phyloP scores from a whole-genome alignment of 2,888 invertebrate genomes.

The Drosophila emarginata region DNA sequence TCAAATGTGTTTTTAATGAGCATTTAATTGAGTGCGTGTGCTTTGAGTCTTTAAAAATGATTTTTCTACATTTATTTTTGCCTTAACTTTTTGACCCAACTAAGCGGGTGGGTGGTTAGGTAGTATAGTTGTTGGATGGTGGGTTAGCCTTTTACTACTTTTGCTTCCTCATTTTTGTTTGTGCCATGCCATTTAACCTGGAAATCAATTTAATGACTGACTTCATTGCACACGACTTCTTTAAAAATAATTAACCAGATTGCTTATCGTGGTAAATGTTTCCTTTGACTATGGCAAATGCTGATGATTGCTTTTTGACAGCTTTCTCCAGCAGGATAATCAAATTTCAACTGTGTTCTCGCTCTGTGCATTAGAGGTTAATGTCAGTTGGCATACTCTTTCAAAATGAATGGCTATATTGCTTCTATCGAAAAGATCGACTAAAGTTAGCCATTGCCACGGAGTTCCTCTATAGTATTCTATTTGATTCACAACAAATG shows the following conservation, averaged over 20 bases:
- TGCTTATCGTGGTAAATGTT: constrained; percentile 18
- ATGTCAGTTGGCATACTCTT: neutral
- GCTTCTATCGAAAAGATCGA: no score
- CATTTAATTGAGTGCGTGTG: constrained; percentile 74
- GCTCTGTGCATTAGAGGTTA: no score
- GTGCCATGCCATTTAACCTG: constrained; percentile 70
- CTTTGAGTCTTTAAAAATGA: constrained; percentile 52
- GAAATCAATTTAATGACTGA: constrained; percentile 67
- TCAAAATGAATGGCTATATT: neutral
- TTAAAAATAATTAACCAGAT: constrained; percentile 64
- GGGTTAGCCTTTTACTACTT: neutral
- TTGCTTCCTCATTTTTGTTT: constrained; percentile 32
- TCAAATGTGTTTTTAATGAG: constrained; percentile 73
- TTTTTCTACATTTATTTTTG: constrained; percentile 19
- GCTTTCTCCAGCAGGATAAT: neutral
- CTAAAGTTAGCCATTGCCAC: neutral
- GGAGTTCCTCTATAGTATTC: neutral
- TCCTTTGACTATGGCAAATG: no score
- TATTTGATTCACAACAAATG: constrained; percentile 43
- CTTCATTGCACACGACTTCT: constrained; percentile 50
- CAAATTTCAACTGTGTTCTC: constrained; percentile 13
- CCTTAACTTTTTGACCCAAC: constrained; percentile 26
- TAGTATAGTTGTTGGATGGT: constrained; percentile 1
- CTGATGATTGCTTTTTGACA: no score
- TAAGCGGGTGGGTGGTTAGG: constrained; percentile 15